Base-by-base conservation (phyloP, 2,888 invertebrate species). In the Zygothrica quintamaculata region DNA sequence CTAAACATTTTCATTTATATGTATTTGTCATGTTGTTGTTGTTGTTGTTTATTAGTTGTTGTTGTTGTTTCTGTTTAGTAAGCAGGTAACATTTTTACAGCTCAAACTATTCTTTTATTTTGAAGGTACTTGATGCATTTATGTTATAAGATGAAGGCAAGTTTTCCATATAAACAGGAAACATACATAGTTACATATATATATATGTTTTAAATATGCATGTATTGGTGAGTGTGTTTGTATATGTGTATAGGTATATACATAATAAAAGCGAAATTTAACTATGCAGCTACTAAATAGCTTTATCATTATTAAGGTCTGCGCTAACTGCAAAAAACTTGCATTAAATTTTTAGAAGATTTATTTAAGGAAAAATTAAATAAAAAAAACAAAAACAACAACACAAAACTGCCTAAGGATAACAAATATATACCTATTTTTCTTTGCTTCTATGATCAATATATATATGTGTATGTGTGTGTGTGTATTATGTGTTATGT, bases 81-180 rank as follows among this genome's bases (percentile, higher is more conserved):
- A 90, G 90, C 90, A 90, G 90, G 90, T 90, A 90, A 88, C 90
- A 77, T 90, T 88, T 90, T 89, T 90, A 90, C 90, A 90, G 90
- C 90, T 90, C 89, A 82, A 85, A 87, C 88, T 89, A 89, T 90
- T 78, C 79, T 70, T 53, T 90, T 78, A 79, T 70, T 53, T 75
- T 86, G 81, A 81, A 90, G 90, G 89, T 90, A 90, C 89, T 77
- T 66, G 73, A 77, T 80, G 72, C 72, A 66, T 8, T 70, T 55
- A 51, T 58, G 44, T 53, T 71, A 52, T 56, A 52, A 59, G 47
- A 52, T 52, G 36, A 26, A 69, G 66, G 74, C 66, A 66, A 60
- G 42, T 55, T n/a, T n/a, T 60, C 18, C 59, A 53, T 53, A 56
- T 39, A 26, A 43, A 33, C 13, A 70, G 56, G 43, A 66, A 29